Evolutionary conservation across 2,797 vertebrate species (phyloP), one percentile per base, ranked within the genome.

Genomic region (Lagorchestes hirsutus): DNA sequence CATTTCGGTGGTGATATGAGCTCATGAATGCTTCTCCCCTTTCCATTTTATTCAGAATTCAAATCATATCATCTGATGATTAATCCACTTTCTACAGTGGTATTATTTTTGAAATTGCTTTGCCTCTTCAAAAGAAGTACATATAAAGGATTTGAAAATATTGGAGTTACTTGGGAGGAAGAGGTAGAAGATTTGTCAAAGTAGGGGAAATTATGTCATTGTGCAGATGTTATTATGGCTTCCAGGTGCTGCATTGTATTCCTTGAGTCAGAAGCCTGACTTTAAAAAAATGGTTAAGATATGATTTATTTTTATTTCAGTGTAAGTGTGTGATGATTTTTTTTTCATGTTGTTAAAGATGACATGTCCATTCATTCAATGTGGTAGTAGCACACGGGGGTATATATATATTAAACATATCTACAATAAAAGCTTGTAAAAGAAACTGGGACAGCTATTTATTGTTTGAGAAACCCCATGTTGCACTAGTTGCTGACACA

Each of bases 91-190:
- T 96, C 13, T 93, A 74, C 91, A 62, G 92, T 94, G 93, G 74
- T 95, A n/a, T 90, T 97, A 95, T 97, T 96, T 97, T 96, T 93
- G 57, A 95, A 98, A 97, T 94, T 31, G 3, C 12, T 93, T 96
- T 96, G 57, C 96, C 56, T 46, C 95, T 92, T 97, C 95, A 97
- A 97, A 91, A 16, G 50, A 95, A 96, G 97, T 96, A 40, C 91
- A 97, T 97, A 97, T 92, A 57, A 95, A 18, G 54, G 8, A 5
- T 46, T 92, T 54, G 74, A 87, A 95, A 97, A 93, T 54, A 57
- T 58, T 34, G 93, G 91, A 95, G 52, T 92, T n/a, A 8, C 29
- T 55, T 40, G 52, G n/a, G 50, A 95, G 93, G 46, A 93, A 93
- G 90, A 97, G 24, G 94, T 91, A 24, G 31, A 93, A 90, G 52